Evolutionary conservation across 2,113 vertebrate genomes (phyloP).

Genomic region (Centropus unirufus): DNA sequence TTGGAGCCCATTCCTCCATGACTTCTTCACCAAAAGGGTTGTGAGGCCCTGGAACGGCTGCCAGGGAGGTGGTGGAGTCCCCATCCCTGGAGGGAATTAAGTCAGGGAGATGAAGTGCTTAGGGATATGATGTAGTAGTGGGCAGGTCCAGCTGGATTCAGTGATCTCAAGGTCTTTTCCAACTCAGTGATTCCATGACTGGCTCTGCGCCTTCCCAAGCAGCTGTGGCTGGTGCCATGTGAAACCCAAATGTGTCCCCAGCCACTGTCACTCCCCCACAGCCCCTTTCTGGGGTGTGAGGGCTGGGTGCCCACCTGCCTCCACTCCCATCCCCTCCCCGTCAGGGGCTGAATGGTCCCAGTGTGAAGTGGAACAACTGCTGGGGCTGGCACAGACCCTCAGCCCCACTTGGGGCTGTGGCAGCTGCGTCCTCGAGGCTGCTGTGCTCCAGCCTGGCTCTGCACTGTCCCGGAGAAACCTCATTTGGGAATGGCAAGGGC

Average conservation of each 20-base stretch:
- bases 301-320: slow-evolving; percentile 10
- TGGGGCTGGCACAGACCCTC: background rate
- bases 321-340: background rate
- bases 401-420: background rate
- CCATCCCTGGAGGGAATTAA: no score
- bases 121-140: no score
- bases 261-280: background rate
- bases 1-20: background rate
- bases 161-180: no score
- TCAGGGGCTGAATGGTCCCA: background rate
- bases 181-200: background rate
- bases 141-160: no score
- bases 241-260: background rate
- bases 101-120: no score
- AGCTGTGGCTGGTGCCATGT: background rate
- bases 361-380: slow-evolving; percentile 43
- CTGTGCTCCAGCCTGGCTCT: background rate
- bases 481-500: fast-evolving
- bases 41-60: no score
- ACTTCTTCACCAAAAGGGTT: no score
- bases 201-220: background rate
- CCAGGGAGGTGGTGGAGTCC: no score
- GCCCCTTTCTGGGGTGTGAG: background rate
- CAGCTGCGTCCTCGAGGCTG: background rate
- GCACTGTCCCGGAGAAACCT: background rate